phyloP scores from a whole-genome alignment of 2,797 vertebrate genomes.

The Enteromius viviparus region DNA sequence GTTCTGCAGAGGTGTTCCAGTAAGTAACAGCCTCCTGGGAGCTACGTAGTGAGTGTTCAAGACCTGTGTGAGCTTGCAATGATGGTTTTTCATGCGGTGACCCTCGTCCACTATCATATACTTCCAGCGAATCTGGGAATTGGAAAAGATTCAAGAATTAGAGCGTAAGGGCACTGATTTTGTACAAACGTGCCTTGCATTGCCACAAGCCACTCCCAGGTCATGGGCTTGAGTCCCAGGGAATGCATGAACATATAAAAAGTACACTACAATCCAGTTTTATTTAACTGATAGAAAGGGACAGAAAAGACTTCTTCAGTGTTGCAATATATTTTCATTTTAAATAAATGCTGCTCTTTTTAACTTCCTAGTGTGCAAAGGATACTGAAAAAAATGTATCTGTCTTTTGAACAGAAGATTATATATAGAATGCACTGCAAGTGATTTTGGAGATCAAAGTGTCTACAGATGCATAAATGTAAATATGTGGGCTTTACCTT shows the following conservation, averaged over 20 bases:
- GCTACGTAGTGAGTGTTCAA: constrained; percentile 97
- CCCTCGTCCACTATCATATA: constrained; percentile 99
- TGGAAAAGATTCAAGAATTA: neutral
- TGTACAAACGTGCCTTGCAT: neutral
- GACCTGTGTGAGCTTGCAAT: constrained; percentile 97
- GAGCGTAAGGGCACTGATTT: neutral
- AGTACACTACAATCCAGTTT: neutral
- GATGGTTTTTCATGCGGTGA: constrained; percentile 98
- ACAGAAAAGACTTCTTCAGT: neutral
- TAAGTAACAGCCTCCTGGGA: constrained; percentile 91
- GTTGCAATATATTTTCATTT: neutral
- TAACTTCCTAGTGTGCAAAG: neutral
- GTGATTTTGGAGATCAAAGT: neutral
- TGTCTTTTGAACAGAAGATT: neutral
- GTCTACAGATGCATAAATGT: neutral
- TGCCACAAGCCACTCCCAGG: neutral
- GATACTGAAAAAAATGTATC: neutral
- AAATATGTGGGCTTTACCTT: constrained; percentile 80
- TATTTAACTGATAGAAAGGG: neutral
- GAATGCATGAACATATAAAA: neutral
- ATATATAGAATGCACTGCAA: neutral
- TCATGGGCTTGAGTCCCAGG: neutral
- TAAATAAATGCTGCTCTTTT: neutral
- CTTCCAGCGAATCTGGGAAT: constrained; percentile 93
- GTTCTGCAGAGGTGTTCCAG: constrained; percentile 94